Conservation (phyloP, 2,888 invertebrate species). For the Drosophila atripex region DNA sequence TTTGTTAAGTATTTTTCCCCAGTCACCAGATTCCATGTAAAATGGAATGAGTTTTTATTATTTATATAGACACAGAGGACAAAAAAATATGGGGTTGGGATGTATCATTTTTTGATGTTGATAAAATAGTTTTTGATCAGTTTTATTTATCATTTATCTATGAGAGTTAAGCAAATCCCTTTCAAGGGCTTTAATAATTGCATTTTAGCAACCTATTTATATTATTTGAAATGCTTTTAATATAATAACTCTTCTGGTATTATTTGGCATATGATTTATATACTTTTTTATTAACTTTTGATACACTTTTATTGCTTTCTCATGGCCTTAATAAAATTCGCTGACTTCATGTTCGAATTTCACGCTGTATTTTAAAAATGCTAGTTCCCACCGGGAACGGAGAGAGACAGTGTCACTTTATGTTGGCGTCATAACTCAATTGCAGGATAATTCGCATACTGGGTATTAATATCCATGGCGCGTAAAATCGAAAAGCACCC, state of each 20-base stretch:
- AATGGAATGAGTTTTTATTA: background rate
- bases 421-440: constrained; percentile 22
- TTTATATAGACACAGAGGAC: background rate
- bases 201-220: background rate
- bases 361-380: constrained; percentile 6
- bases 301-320: background rate
- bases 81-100: constrained; percentile 16
- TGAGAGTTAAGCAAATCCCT: background rate
- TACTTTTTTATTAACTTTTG: background rate
- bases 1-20: constrained; percentile 24
- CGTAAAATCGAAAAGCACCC: constrained; percentile 18
- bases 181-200: background rate
- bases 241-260: too few species aligned
- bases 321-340: background rate
- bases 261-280: too few species aligned
- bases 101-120: background rate
- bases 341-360: background rate
- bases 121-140: background rate
- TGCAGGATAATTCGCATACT: constrained; percentile 30
- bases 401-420: constrained; percentile 26
- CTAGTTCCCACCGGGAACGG: constrained; percentile 14
- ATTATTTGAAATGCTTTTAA: background rate
- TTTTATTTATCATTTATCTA: background rate
- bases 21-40: background rate
- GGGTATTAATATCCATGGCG: constrained; percentile 12